Base-by-base conservation (phyloP, 1,140 invertebrate species). In the Pygmarrhopalites habei region DNA sequence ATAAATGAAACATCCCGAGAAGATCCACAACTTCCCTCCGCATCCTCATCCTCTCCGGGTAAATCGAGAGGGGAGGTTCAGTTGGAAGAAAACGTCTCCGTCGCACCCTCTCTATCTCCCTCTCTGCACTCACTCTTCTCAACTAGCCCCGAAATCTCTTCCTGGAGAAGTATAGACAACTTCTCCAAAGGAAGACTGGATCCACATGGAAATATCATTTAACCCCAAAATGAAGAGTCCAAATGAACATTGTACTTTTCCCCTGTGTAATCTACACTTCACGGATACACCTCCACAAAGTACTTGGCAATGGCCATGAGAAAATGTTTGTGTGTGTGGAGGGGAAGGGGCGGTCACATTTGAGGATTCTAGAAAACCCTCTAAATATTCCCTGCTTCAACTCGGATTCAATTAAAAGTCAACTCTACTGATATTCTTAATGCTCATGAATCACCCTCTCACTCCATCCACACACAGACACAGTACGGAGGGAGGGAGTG, bases 31-130 rank as follows among this genome's bases (percentile, higher is more conserved):
- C n/a, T n/a, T n/a, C n/a, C n/a, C n/a, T n/a, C n/a, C n/a, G 35
- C 35, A 17, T 39, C 35, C n/a, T n/a, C n/a, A n/a, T 39, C 35
- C 35, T 10, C 17, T 10, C 35, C 7, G 17, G 35, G 17, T 17
- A 17, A 39, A 39, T 1, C 25, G 39, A 15, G 28, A 43, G n/a
- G 46, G 41, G 39, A 19, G 41, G 35, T 39, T 39, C 10, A 17
- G 10, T 39, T 39, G 7, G 35, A n/a, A 17, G 35, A 39, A 39
- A 15, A 49, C 46, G 10, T 7, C 46, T 49, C 46, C 10, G 29
- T 32, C 65, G 61, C 65, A 67, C 65, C 60, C 65, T 63, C 65
- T 67, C 61, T 59, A 35, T 56, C 49, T 49, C 39, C 53, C 15
- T 29, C 39, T 44, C 30, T 25, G 60, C 51, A 62, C 65, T 67